Conservation (phyloP, 2,888 invertebrate species). For the Caenorhabditis sp. region DNA sequence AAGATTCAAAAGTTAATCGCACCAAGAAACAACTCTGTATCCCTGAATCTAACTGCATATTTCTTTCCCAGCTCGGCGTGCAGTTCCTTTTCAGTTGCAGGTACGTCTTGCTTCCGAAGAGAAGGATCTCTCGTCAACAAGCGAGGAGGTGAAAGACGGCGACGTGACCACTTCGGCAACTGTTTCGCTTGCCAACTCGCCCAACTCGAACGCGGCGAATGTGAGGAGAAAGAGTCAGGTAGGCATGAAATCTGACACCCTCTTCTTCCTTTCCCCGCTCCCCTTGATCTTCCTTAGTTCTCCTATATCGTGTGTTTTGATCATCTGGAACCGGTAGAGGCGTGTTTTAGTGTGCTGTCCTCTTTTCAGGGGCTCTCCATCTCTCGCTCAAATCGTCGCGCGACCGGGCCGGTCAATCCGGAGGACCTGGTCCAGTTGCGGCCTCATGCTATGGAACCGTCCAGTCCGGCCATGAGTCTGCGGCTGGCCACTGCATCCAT, state of each 20-base stretch:
- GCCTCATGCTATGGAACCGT: conserved; percentile 3
- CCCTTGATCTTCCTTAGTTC: neutral
- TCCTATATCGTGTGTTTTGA: conserved; percentile 11
- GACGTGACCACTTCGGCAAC: conserved; percentile 59
- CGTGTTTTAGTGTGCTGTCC: conserved; percentile 17
- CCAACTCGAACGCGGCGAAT: conserved; percentile 59
- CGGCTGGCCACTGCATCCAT: conserved; percentile 28
- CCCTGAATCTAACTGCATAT: neutral
- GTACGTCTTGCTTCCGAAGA: conserved; percentile 63
- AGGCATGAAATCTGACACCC: neutral
- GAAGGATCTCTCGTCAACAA: conserved; percentile 51
- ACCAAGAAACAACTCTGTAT: neutral
- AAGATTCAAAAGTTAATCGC: neutral
- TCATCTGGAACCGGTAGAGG: conserved; percentile 10
- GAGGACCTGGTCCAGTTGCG: conserved; percentile 62
- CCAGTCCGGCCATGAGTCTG: conserved; percentile 35
- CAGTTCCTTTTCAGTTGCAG: conserved; percentile 22
- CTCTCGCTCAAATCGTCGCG: conserved; percentile 71
- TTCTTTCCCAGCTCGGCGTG: conserved; percentile 15
- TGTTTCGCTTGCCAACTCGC: conserved; percentile 49
- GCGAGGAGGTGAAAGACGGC: conserved; percentile 36
- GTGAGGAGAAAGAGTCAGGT: conserved; percentile 71
- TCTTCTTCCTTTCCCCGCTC: neutral
- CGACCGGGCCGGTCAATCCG: conserved; percentile 75
- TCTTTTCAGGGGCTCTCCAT: conserved; percentile 64